phyloP scores from a whole-genome alignment of 2,888 invertebrate genomes.

The Automeris io region DNA sequence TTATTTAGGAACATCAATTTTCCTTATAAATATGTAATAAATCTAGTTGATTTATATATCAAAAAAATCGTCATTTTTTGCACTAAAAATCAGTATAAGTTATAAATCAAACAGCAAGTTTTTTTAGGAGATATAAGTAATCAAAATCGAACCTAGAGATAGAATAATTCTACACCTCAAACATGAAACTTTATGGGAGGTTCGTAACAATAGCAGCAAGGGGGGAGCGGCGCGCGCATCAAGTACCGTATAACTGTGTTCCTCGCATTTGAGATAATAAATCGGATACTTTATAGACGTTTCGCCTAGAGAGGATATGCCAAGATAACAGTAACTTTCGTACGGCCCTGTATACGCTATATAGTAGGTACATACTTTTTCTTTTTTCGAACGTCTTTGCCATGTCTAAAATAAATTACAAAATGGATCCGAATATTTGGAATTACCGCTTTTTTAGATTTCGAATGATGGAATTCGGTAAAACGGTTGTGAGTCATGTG shows the following conservation, averaged over 20 bases:
- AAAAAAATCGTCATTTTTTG: constrained; percentile 60
- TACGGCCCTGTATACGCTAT: constrained; percentile 60
- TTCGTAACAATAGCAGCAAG: constrained; percentile 77
- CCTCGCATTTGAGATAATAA: constrained; percentile 55
- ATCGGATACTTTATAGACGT: constrained; percentile 62
- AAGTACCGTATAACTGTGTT: constrained; percentile 56
- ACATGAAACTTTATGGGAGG: constrained; percentile 59
- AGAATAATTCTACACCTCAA: constrained; percentile 55
- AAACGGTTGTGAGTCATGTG: not conserved
- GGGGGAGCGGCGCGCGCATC: constrained; percentile 68
- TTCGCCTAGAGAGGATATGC: constrained; percentile 77
- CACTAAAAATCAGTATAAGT: constrained; percentile 30
- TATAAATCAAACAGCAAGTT: not conserved
- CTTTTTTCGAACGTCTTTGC: constrained; percentile 50
- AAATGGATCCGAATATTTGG: constrained; percentile 19
- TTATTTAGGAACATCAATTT: constrained; percentile 46
- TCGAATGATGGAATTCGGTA: not conserved
- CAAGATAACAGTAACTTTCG: constrained; percentile 79
- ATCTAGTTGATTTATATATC: constrained; percentile 23
- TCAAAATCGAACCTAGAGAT: constrained; percentile 59
- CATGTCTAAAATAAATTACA: constrained; percentile 49
- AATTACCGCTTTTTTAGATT: constrained; percentile 12
- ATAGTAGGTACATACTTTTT: constrained; percentile 55
- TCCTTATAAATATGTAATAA: constrained; percentile 11
- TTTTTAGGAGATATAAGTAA: constrained; percentile 31